These are phyloP conservation scores for Chaetops frenatus DNA, from an alignment of 2,113 vertebrate species.

Conservation along the genomic window DNA sequence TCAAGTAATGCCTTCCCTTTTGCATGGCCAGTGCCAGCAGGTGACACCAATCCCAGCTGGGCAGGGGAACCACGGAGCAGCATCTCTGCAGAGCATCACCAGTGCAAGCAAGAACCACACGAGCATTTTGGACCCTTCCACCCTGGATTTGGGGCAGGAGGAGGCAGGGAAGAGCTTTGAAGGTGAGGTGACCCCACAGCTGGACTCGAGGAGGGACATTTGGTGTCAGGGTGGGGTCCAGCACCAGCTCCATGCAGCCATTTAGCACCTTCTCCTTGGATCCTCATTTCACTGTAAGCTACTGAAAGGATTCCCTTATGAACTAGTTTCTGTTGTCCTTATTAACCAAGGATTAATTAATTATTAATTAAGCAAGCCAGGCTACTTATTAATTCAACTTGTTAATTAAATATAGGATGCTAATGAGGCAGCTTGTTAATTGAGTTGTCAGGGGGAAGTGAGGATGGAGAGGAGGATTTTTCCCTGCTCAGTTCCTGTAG, in stretches of 20 bases:
- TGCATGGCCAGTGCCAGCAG: neutral
- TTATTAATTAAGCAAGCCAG: constrained; percentile 11
- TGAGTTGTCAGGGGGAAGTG: neutral
- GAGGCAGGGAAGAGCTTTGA: neutral
- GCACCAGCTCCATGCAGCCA: neutral
- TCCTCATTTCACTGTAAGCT: neutral
- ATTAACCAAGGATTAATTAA: constrained; percentile 41
- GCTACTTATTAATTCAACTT: neutral
- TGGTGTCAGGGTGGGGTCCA: too few species aligned
- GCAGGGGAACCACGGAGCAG: rapidly evolving
- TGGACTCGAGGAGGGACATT: neutral
- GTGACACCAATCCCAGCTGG: neutral
- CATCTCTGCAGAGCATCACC: neutral
- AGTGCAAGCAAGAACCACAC: rapidly evolving
- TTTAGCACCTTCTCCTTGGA: neutral
- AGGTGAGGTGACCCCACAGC: neutral
- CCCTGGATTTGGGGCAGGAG: neutral
- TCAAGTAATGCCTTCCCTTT: rapidly evolving
- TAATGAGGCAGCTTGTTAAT: constrained; percentile 18
- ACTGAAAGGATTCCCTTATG: neutral
- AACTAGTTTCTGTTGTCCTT: constrained; percentile 7
- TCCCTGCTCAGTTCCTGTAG: neutral
- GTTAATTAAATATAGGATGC: constrained; percentile 29
- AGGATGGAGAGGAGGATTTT: neutral
- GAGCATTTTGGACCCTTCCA: neutral